Percentiles rank a stretch among this genome's conserved stretches.
Evolutionary conservation across 2,888 invertebrate species (phyloP).

Genomic region (Leptura quadrifasciata): DNA sequence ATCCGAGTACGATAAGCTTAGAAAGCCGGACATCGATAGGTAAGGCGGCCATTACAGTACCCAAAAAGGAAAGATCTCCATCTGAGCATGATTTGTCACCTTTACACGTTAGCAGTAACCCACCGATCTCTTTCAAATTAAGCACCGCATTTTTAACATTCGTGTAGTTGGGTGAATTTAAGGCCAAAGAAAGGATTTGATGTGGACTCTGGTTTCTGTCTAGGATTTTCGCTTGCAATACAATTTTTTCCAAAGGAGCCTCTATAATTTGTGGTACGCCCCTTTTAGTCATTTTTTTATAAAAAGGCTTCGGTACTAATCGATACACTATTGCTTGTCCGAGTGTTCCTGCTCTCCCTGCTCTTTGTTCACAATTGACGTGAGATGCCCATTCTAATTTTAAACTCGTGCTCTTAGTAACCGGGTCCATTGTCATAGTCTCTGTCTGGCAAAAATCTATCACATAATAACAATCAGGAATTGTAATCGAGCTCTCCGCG

Average conservation of each 20-base stretch:
- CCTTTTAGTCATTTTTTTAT: conserved; percentile 76
- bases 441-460: conserved; percentile 97
- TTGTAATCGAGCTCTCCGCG: conserved; percentile 94
- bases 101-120: conserved; percentile 79
- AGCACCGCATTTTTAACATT: conserved; percentile 89
- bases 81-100: conserved; percentile 74
- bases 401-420: conserved; percentile 87
- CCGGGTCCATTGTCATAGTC: conserved; percentile 83
- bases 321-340: conserved; percentile 91
- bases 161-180: conserved; percentile 90
- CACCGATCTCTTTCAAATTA: conserved; percentile 91
- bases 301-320: conserved; percentile 82
- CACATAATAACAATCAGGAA: conserved; percentile 91
- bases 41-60: conserved; percentile 86
- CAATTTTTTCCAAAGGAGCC: conserved; percentile 86
- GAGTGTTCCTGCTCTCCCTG: conserved; percentile 92
- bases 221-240: conserved; percentile 88
- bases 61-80: conserved; percentile 92
- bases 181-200: conserved; percentile 86
- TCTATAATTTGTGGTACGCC: conserved; percentile 85
- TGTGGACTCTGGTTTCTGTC: conserved; percentile 87
- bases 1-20: conserved; percentile 90
- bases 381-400: conserved; percentile 92
- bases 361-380: conserved; percentile 91
- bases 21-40: conserved; percentile 89